phyloP scores from a whole-genome alignment of 1,140 invertebrate species.

The Neodiprion fabricii region DNA sequence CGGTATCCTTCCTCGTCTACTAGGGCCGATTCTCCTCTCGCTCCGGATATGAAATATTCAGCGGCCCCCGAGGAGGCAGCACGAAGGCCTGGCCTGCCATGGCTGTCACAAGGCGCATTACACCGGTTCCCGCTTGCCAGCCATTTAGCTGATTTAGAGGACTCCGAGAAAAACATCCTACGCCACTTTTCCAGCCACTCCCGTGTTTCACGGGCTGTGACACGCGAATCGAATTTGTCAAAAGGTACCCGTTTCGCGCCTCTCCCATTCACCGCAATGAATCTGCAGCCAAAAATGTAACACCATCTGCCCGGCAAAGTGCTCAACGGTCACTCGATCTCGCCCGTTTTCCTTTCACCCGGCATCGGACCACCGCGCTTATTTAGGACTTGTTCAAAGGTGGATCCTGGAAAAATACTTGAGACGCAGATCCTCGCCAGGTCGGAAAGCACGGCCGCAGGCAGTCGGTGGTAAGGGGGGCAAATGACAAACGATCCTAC shows the following conservation, averaged over 20 bases:
- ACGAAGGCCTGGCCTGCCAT: slow-evolving; percentile 35
- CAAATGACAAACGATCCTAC: neutral
- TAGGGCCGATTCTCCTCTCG: neutral
- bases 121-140: slow-evolving; percentile 39
- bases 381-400: no score
- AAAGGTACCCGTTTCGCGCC: slow-evolving; percentile 30
- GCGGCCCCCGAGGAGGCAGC: slow-evolving; percentile 23
- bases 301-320: neutral
- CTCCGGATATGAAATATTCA: slow-evolving; percentile 42
- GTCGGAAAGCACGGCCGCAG: neutral
- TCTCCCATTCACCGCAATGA: neutral
- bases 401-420: neutral
- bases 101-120: slow-evolving; percentile 41
- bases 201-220: slow-evolving; percentile 50
- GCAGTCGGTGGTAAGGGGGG: neutral
- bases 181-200: slow-evolving; percentile 45
- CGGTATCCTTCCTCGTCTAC: neutral
- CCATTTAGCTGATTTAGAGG: slow-evolving; percentile 51
- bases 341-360: neutral
- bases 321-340: neutral
- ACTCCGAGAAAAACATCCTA: slow-evolving; percentile 31
- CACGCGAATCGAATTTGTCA: slow-evolving; percentile 59
- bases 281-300: neutral
- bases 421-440: neutral
- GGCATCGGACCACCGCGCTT: no score